These are phyloP conservation scores for Denticeps clupeoides DNA, from an alignment of 2,797 vertebrate genomes.

Conservation along the genomic window DNA sequence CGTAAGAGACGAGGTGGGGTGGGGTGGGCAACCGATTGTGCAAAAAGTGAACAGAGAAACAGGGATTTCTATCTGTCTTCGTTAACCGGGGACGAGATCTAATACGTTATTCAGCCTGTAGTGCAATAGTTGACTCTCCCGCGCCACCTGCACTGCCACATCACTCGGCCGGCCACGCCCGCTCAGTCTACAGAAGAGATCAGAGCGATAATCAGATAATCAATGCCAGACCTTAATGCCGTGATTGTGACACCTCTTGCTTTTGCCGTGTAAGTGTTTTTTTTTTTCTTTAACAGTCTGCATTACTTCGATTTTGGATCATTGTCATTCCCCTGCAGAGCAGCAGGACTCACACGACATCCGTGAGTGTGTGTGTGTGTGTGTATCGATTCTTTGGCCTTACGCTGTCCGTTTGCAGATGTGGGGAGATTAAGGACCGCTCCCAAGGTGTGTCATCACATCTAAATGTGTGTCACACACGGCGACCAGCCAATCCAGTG, in stretches of 20 bases:
- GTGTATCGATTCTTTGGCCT: constrained; percentile 39
- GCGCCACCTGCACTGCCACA: too few species aligned
- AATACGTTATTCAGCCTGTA: too few species aligned
- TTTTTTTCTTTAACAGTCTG: constrained; percentile 43
- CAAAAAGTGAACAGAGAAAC: not conserved
- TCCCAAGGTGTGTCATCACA: constrained; percentile 29
- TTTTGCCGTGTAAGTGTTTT: constrained; percentile 40
- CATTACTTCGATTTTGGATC: constrained; percentile 44
- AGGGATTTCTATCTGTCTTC: constrained; percentile 6
- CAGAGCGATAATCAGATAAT: constrained; percentile 47
- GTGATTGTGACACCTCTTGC: constrained; percentile 35
- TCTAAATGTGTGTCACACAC: constrained; percentile 14
- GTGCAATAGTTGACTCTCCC: too few species aligned
- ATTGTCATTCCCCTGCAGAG: constrained; percentile 34
- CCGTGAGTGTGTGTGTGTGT: constrained; percentile 1
- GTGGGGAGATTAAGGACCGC: constrained; percentile 30
- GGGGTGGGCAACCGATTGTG: too few species aligned
- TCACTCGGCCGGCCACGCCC: not conserved
- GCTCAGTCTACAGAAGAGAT: constrained; percentile 23
- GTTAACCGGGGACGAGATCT: too few species aligned
- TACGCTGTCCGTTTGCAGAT: constrained; percentile 22
- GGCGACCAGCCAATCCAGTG: not conserved
- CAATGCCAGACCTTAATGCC: constrained; percentile 40
- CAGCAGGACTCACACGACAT: not conserved
- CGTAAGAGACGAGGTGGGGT: not conserved